Base-by-base conservation (phyloP, 1,140 invertebrate species). In the Brachionus sp. region DNA sequence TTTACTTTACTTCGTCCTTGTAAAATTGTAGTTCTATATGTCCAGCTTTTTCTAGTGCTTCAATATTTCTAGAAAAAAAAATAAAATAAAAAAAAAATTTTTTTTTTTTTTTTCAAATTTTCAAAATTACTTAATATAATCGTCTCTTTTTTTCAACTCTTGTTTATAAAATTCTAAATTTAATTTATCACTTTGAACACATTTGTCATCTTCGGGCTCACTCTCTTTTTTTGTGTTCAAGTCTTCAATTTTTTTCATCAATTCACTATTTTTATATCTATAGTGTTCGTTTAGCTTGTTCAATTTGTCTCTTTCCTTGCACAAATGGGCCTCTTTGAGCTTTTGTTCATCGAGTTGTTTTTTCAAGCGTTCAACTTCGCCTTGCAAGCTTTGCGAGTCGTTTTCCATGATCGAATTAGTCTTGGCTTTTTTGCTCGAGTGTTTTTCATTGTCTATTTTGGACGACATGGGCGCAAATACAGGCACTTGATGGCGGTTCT, bases 1-100 rank as follows among this genome's bases (percentile, higher is more conserved):
- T 37, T 62, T 66, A 80, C 77, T 80, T 80, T 23, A 80, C 62
- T 66, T 80, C 77, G 42, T 80, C 77, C 57, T 80, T 80, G 50
- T 80, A 80, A 42, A 80, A 80, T 64, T 80, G 77, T 0, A 80
- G 50, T 16, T 80, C 77, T 62, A 80, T 80, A 13, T 80, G 50
- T 19, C 77, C 77, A 4, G 77, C 77, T 42, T 66, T 57, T 29
- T 80, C 77, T 9, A 80, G 39, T 13, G 77, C 50, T 42, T 80
- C 77, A 29, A 80, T 12, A 25, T 80, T 57, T 33, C 77, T 80
- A 16, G 3, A 33, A 37, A 57, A 66, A 6, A 25, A 16, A 80
- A n/a, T 10, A 4, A 12, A 57, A 5, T 77, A 7, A 16, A 57
- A 46, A n/a, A 46, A 42, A 29, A 37, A 42, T 3, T 42, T 33